These are phyloP conservation scores for Atherinomorus stipes DNA, from an alignment of 2,113 vertebrate genomes.

Conservation along the genomic window DNA sequence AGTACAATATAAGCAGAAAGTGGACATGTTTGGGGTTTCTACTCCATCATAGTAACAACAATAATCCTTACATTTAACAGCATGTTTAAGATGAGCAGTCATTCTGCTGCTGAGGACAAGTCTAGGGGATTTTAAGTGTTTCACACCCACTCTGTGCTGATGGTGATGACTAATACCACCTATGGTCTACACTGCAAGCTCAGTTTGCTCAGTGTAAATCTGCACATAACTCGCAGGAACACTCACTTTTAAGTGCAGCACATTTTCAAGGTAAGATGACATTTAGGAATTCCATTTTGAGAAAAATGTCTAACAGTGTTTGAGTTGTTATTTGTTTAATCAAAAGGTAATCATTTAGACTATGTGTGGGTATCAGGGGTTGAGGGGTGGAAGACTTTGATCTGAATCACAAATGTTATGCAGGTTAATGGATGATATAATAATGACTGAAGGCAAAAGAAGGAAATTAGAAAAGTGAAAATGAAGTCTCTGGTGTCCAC, in stretches of 20 bases:
- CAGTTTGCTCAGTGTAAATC: constrained; percentile 37
- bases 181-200: constrained; percentile 71
- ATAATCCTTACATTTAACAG: constrained; percentile 28
- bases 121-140: constrained; percentile 19
- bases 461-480: no score
- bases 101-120: constrained; percentile 39
- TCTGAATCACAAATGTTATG: no score
- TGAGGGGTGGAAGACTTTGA: no score
- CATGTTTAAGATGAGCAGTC: constrained; percentile 25
- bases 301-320: not conserved
- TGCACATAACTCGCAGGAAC: constrained; percentile 23
- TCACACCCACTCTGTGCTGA: constrained; percentile 53
- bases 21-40: not conserved
- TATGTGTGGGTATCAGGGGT: no score
- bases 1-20: constrained; percentile 4
- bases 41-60: constrained; percentile 6
- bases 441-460: no score
- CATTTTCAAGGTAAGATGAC: constrained; percentile 5
- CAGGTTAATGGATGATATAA: no score
- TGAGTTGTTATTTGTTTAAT: not conserved
- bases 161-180: constrained; percentile 73
- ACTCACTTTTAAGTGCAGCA: constrained; percentile 1
- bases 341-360: not conserved
- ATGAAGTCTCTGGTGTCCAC: no score
- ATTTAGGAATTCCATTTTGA: not conserved